These are phyloP conservation scores for Luffia ferchaultella DNA, from an alignment of 2,888 invertebrate species.

Conservation along the genomic window DNA sequence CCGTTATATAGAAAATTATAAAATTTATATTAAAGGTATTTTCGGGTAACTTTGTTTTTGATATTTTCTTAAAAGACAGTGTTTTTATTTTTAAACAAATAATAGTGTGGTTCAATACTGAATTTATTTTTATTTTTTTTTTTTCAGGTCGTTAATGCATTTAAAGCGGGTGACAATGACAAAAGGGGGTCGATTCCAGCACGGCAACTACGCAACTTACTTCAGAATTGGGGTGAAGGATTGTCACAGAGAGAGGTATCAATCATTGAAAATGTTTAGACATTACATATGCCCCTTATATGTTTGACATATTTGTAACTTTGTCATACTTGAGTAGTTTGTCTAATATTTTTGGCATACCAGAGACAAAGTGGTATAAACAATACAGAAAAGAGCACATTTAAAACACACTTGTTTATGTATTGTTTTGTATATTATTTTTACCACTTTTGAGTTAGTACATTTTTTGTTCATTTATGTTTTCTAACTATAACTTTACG, in stretches of 20 bases:
- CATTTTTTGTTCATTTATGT: no score
- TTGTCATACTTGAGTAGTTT: no score
- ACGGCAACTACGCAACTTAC: constrained; percentile 82
- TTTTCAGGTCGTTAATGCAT: constrained; percentile 80
- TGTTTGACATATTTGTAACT: neutral
- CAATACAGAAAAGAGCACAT: neutral
- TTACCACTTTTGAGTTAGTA: no score
- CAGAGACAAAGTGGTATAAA: neutral
- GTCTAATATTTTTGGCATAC: no score
- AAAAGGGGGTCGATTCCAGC: constrained; percentile 81
- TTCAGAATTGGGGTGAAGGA: constrained; percentile 93
- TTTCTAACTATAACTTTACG: no score
- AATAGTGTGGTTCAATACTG: no score
- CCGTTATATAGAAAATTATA: no score
- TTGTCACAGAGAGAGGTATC: constrained; percentile 72
- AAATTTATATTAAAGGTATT: no score
- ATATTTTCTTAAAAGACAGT: no score
- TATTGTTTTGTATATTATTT: neutral
- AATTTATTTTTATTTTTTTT: no score
- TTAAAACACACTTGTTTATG: neutral
- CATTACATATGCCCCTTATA: neutral
- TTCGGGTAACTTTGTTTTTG: no score
- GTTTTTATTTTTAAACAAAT: no score
- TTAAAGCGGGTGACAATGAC: constrained; percentile 83
- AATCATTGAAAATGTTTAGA: neutral